Evolutionary conservation across 2,113 vertebrate genomes (phyloP), one percentile per base, ranked within the genome.

Genomic region (Anhinga anhinga): DNA sequence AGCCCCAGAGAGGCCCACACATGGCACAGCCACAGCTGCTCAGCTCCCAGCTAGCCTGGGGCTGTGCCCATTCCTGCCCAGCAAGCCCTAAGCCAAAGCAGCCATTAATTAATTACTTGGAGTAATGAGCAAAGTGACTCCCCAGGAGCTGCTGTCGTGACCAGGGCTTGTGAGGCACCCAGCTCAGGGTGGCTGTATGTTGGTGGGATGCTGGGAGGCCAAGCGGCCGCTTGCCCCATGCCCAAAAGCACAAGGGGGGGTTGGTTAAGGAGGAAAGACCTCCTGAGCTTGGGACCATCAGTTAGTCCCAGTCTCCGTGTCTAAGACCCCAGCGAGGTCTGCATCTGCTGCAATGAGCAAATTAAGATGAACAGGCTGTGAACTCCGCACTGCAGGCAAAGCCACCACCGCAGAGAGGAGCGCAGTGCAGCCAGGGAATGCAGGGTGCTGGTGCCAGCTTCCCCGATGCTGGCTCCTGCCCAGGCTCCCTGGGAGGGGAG

Each of bases 211-310:
- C 4, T 4, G 7, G 47, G 84, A 62, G 21, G 42, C 38, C 50
- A 34, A 18, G 22, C 0, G 0, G 17, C 30, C 1, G 1, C 61
- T 85, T 1, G 5, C 13, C 30, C 50, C 3, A 1, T 26, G 26
- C 52, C 72, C 1, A 2, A 42, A 88, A 52, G 21, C 49, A 47
- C 20, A 23, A 13, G 19, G 34, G 55, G 52, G 55, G 18, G 63
- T 88, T 84, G 42, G 36, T 62, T 62, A 72, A 83, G 53, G 44
- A 74, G 38, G 61, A 70, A 76, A 74, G 25, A 47, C 36, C 29
- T 80, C n/a, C 47, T 69, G 79, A 79, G 23, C 9, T 29, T 61
- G 67, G 30, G 25, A 47, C 32, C 22, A 67, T 8, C 56, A 13
- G 32, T 45, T 44, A 44, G 17, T 73, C 59, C 36, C 1, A 1